Conservation (phyloP, 2,888 invertebrate species). For the Quadroppia sp. region DNA sequence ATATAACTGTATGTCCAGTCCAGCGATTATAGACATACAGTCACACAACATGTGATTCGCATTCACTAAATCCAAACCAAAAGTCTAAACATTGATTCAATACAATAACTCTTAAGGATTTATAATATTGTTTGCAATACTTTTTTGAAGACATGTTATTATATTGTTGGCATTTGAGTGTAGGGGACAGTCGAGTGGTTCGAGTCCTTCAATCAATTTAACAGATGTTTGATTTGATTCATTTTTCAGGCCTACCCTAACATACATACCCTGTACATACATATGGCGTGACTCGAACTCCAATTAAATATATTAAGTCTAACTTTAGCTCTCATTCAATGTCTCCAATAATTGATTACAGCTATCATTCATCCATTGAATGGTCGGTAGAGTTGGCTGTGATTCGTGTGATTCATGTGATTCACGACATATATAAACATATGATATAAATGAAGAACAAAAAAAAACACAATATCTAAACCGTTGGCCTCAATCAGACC, state of each 20-base stretch:
- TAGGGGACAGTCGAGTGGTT: neutral
- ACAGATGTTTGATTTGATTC: conserved; percentile 1
- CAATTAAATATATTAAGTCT: neutral
- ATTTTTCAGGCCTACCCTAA: neutral
- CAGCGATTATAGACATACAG: neutral
- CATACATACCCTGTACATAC: conserved; percentile 14
- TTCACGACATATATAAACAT: too few species aligned
- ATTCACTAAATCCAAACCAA: neutral
- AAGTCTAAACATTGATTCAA: neutral
- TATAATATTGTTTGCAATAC: neutral
- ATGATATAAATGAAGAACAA: too few species aligned
- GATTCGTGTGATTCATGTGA: too few species aligned
- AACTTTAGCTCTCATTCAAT: neutral
- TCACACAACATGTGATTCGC: neutral
- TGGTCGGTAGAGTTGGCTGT: neutral
- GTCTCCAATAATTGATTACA: neutral
- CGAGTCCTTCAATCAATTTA: neutral
- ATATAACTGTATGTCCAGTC: neutral
- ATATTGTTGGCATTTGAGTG: neutral
- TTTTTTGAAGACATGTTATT: neutral
- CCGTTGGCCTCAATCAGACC: too few species aligned
- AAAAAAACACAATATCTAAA: too few species aligned
- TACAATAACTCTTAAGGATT: neutral
- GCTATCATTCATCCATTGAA: neutral
- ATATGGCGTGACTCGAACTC: conserved; percentile 11